A percentile compares a stretch with the other conserved stretches of the same genome.
Conservation (phyloP, 2,113 vertebrate genomes). For the Corynorhinus townsendii region DNA sequence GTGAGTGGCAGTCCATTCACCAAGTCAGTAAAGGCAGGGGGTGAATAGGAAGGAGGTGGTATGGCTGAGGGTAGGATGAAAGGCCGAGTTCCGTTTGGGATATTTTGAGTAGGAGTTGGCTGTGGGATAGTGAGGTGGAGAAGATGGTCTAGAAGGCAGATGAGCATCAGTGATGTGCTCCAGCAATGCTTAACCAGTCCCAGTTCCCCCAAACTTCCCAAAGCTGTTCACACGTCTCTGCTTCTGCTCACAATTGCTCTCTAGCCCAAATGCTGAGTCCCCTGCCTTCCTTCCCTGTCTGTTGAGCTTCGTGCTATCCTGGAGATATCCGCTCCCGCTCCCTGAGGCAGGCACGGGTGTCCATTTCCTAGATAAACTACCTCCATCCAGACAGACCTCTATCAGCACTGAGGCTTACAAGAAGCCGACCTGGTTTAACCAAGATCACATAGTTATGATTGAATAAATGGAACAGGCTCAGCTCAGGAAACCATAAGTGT, state of each 20-base stretch:
- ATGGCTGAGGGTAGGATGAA: not conserved
- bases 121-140: not conserved
- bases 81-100: not conserved
- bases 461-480: not conserved
- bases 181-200: not conserved
- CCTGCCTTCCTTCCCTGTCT: not conserved
- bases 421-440: conserved; percentile 6
- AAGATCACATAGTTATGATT: not conserved
- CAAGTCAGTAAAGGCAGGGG: not conserved
- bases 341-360: not conserved
- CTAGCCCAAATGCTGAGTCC: not conserved
- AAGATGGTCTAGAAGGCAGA: not conserved
- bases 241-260: not conserved
- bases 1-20: not conserved
- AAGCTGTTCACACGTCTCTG: not conserved
- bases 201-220: not conserved
- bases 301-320: not conserved
- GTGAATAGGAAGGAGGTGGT: not conserved
- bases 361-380: not conserved
- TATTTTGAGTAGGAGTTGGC: not conserved
- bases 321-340: not conserved
- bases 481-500: not conserved
- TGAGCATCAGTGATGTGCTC: not conserved
- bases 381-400: not conserved
- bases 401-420: not conserved